Base-by-base conservation (phyloP, 1,140 invertebrate genomes). In the Heliconius melpomene region DNA sequence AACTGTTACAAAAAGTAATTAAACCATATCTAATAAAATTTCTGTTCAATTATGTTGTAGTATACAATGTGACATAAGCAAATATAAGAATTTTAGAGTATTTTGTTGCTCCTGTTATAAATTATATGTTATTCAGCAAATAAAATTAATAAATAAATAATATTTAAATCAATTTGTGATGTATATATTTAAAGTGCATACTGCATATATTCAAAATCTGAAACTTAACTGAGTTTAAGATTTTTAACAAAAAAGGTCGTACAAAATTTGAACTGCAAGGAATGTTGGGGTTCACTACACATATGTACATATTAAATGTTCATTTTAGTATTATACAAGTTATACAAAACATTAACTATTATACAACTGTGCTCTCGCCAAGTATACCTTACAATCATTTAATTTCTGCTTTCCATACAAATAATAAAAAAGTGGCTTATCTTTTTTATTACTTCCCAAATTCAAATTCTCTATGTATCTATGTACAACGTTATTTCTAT, bases 221-320 rank as follows among this genome's bases (percentile, higher is more conserved):
- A 66, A 26, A 29, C 11, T 26, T 26, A 66, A 26, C 5, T 29
- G 26, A 11, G 11, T n/a, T 11, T 60, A 60, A 23, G 7, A 60
- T 60, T 3, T 23, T 23, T 23, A 60, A 60, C 23, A 60, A 11
- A 60, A 13, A n/a, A 26, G 3, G 23, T n/a, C 26, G 3, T 66
- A 66, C n/a, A 66, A 72, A 80, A 71, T 75, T 83, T 84, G 80
- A 82, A 84, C 82, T 83, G 78, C 78, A 46, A 82, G 85, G 85
- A 86, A 86, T 86, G 85, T 86, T 72, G 82, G 74, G 80, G 79
- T 79, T 77, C 66, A 77, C 60, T 76, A 70, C 60, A 77, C 23
- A 66, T 26, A 66, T 66, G 26, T 66, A 66, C 60, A 66, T 66
- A 2, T 23, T 57, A 57, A 23, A 57, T 23, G n/a, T 57, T 66